phyloP scores from a whole-genome alignment of 92 coral and sea anemone species.

The Epizoanthus stellaris region DNA sequence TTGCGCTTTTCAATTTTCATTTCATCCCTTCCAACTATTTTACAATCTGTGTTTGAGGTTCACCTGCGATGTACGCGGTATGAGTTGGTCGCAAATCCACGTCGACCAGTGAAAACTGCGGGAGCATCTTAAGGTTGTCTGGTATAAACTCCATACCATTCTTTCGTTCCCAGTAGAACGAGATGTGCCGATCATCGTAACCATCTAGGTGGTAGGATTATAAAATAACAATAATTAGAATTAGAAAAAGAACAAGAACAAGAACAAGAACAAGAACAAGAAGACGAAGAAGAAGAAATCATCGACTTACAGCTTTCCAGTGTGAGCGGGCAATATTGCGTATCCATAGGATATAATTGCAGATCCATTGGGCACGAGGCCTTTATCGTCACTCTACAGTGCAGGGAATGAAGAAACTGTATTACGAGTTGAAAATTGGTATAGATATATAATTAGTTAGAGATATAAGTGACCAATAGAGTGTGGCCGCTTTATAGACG shows the following conservation, averaged over 20 bases:
- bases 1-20: no score
- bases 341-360: conserved; percentile 64
- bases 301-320: conserved; percentile 73
- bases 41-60: not conserved
- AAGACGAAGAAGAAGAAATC: not conserved
- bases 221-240: not conserved
- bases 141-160: conserved; percentile 75
- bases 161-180: conserved; percentile 61
- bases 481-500: no score
- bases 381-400: conserved; percentile 62
- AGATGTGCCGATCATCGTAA: conserved; percentile 62
- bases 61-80: conserved; percentile 57
- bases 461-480: no score
- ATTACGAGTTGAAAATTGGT: no score
- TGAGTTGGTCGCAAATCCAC: conserved; percentile 31
- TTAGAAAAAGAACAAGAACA: not conserved
- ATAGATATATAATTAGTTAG: no score
- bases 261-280: not conserved
- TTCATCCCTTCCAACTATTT: no score
- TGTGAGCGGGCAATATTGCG: conserved; percentile 65
- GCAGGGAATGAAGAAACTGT: no score
- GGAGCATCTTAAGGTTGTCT: conserved; percentile 56
- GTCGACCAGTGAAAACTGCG: conserved; percentile 60
- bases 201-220: conserved; percentile 52
- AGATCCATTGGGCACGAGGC: conserved; percentile 75